Percentiles rank a stretch among this genome's conserved stretches.
These are phyloP conservation scores for Elymnias hypermnestra DNA, from an alignment of 1,140 invertebrate species.

Conservation along the genomic window DNA sequence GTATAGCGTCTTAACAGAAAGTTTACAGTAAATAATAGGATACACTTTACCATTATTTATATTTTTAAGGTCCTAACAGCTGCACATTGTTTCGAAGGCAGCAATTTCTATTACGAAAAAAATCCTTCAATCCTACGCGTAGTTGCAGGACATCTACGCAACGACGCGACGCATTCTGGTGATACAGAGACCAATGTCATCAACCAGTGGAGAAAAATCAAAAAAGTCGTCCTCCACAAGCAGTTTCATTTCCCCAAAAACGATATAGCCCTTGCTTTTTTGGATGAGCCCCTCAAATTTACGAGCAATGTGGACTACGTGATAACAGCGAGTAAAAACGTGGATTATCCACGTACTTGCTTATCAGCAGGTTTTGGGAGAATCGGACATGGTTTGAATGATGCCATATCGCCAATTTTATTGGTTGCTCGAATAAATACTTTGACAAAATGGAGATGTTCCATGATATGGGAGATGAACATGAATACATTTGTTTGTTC, in stretches of 20 bases:
- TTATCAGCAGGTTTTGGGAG: slow-evolving; percentile 40
- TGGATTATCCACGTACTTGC: slow-evolving; percentile 35
- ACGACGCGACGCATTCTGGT: slow-evolving; percentile 28
- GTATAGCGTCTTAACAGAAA: no score
- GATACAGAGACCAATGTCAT: slow-evolving; percentile 26
- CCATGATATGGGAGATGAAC: slow-evolving; percentile 43
- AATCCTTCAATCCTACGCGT: slow-evolving; percentile 28
- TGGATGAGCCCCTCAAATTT: slow-evolving; percentile 28
- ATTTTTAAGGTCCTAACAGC: slow-evolving; percentile 28
- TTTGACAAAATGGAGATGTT: slow-evolving; percentile 34
- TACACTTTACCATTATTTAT: not conserved
- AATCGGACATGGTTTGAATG: slow-evolving; percentile 10
- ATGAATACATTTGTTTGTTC: slow-evolving; percentile 54
- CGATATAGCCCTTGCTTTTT: slow-evolving; percentile 41
- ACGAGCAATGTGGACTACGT: slow-evolving; percentile 31
- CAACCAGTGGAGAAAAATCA: slow-evolving; percentile 39
- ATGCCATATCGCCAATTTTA: slow-evolving; percentile 25
- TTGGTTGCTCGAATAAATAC: slow-evolving; percentile 33
- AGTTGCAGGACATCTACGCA: slow-evolving; percentile 38
- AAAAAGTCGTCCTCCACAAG: slow-evolving; percentile 27
- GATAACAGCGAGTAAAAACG: slow-evolving; percentile 20
- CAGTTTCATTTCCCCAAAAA: slow-evolving; percentile 41
- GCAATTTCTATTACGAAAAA: slow-evolving; percentile 32
- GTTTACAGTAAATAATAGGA: no score
- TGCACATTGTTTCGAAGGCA: slow-evolving; percentile 48